phyloP scores from a whole-genome alignment of 2,888 invertebrate genomes.

The Sinodicranocentrus sp. region DNA sequence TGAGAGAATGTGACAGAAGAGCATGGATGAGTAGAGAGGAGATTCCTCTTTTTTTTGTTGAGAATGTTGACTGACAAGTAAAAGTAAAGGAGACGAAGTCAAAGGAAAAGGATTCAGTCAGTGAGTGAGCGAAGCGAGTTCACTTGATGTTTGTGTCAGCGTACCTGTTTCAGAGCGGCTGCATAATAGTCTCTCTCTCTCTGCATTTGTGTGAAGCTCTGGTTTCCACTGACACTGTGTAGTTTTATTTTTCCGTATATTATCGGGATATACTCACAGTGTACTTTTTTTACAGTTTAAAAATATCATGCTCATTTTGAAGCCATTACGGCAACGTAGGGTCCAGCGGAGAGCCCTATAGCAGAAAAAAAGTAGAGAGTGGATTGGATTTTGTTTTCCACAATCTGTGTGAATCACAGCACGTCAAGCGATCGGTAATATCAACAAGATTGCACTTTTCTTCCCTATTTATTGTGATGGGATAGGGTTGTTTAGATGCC shows the following conservation, averaged over 20 bases:
- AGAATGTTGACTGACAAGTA: conserved; percentile 68
- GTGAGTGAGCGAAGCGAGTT: conserved; percentile 2
- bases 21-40: no score
- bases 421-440: not conserved
- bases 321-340: conserved; percentile 1
- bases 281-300: conserved; percentile 22
- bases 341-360: conserved; percentile 17
- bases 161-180: conserved; percentile 1
- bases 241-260: no score
- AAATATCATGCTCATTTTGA: not conserved
- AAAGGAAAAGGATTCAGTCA: conserved; percentile 18
- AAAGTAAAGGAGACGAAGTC: conserved; percentile 44
- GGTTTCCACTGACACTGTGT: not conserved
- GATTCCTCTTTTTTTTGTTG: no score
- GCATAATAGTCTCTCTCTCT: no score
- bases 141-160: conserved; percentile 8
- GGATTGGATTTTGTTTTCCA: not conserved
- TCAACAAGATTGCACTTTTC: conserved; percentile 26
- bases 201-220: no score
- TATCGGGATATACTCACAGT: no score
- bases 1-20: no score
- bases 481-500: not conserved
- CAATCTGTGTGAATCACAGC: not conserved
- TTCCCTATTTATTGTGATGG: not conserved
- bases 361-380: conserved; percentile 5